Evolutionary conservation across 2,888 invertebrate species (phyloP).

Genomic region (Abrostola triplasia): DNA sequence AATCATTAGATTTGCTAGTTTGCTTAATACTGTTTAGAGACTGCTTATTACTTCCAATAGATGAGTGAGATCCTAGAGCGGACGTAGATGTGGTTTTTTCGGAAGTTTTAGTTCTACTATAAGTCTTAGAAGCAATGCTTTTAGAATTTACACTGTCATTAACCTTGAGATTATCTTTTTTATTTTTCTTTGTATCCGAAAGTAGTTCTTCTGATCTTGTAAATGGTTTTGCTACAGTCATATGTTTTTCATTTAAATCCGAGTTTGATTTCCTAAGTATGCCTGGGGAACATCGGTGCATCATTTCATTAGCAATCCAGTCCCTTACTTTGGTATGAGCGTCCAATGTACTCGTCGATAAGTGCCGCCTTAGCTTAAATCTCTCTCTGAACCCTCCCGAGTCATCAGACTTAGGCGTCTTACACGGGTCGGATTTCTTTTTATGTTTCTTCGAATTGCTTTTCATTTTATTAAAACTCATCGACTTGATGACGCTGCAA

Average conservation of each 20-base stretch:
- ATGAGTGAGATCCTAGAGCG: constrained; percentile 82
- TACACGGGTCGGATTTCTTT: constrained; percentile 86
- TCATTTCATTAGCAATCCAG: constrained; percentile 95
- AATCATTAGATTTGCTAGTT: constrained; percentile 80
- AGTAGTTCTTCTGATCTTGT: constrained; percentile 84
- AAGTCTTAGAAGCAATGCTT: constrained; percentile 63
- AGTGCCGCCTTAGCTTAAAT: constrained; percentile 91
- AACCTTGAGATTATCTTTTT: constrained; percentile 64
- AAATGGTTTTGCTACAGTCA: constrained; percentile 71
- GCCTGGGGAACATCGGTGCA: constrained; percentile 91
- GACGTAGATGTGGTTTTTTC: constrained; percentile 85
- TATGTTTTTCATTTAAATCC: constrained; percentile 73
- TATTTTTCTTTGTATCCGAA: constrained; percentile 72
- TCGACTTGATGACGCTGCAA: constrained; percentile 89
- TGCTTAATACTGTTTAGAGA: constrained; percentile 67
- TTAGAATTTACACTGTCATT: constrained; percentile 62
- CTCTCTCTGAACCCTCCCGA: constrained; percentile 88
- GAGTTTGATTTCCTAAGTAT: constrained; percentile 88
- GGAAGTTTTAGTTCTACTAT: constrained; percentile 76
- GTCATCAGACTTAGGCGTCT: constrained; percentile 88
- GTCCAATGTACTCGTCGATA: constrained; percentile 94
- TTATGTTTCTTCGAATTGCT: constrained; percentile 85
- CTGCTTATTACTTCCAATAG: constrained; percentile 76
- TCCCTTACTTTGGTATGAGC: constrained; percentile 95
- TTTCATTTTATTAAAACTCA: constrained; percentile 85